Percentiles rank a stretch among this genome's conserved stretches.
Evolutionary conservation across 2,113 vertebrate species (phyloP).

Genomic region (Lota lota): DNA sequence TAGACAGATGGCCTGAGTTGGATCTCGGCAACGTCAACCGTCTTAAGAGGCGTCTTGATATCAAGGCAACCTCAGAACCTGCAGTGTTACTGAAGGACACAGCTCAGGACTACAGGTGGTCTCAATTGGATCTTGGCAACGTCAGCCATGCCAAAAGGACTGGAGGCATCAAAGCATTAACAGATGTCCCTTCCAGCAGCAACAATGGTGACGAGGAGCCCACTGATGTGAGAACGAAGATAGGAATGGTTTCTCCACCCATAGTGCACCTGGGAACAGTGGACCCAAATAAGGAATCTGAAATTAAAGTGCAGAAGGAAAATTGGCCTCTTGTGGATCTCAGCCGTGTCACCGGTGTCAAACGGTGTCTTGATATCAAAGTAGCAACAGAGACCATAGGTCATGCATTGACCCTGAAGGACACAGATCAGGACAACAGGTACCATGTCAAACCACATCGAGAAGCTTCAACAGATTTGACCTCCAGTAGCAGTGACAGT

Average conservation of each 20-base stretch:
- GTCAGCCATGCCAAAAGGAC: conserved; percentile 1
- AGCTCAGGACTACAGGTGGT: neutral
- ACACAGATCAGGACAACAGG: too few species aligned
- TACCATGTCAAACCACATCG: neutral
- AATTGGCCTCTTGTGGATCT: conserved; percentile 7
- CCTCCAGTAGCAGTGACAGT: conserved; percentile 10
- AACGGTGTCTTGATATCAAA: conserved; percentile 27
- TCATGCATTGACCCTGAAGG: too few species aligned
- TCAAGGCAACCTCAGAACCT: conserved; percentile 13
- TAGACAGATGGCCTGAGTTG: conserved; percentile 10
- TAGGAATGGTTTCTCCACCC: conserved; percentile 19
- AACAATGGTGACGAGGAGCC: conserved; percentile 26
- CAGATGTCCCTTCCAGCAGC: neutral
- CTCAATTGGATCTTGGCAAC: neutral
- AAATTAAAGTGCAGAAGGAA: neutral
- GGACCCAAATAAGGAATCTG: neutral
- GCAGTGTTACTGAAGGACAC: neutral
- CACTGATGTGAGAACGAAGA: conserved; percentile 20
- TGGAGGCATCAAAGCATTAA: conserved; percentile 40
- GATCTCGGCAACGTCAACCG: neutral
- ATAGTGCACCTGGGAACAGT: conserved; percentile 5
- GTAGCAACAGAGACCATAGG: neutral
- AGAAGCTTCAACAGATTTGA: neutral
- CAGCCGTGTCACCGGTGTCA: neutral
- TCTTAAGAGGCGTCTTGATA: conserved; percentile 29